A percentile compares a stretch with the other conserved stretches of the same genome.
Evolutionary conservation across 2,888 invertebrate genomes (phyloP).

Genomic region (Perizoma affinitatum): DNA sequence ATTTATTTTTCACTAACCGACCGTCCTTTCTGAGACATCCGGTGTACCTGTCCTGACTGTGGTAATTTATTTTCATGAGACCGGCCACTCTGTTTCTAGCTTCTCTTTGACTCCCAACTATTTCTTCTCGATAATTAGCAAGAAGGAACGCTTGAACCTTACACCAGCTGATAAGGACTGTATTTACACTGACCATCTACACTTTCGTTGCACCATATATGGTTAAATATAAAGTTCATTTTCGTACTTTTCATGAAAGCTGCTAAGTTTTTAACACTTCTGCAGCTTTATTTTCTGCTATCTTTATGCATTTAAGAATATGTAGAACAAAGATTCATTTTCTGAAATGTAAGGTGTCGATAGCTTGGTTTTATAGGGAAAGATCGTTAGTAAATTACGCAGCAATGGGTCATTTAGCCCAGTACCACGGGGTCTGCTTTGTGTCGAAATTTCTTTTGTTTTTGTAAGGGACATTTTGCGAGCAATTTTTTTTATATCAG

Average conservation of each 20-base stretch:
- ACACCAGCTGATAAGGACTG: constrained; percentile 55
- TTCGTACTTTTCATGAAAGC: constrained; percentile 13
- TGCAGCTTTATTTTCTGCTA: background rate
- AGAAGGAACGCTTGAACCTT: constrained; percentile 53
- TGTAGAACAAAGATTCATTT: constrained; percentile 3
- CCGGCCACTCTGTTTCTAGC: constrained; percentile 5
- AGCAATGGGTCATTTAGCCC: constrained; percentile 41
- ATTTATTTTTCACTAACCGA: too few relatives aligned
- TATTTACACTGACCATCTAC: constrained; percentile 43
- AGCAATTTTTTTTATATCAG: too few relatives aligned
- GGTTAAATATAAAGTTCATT: constrained; percentile 32
- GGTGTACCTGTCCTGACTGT: too few relatives aligned
- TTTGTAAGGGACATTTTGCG: too few relatives aligned
- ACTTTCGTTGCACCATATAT: constrained; percentile 39
- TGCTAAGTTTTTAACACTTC: constrained; percentile 3
- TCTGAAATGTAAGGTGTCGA: background rate
- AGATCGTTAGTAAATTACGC: constrained; percentile 47
- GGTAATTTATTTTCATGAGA: too few relatives aligned
- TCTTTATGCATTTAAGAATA: background rate
- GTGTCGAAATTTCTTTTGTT: constrained; percentile 22
- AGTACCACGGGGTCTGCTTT: constrained; percentile 42
- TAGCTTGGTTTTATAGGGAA: constrained; percentile 23
- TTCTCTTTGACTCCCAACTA: constrained; percentile 38
- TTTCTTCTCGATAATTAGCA: constrained; percentile 64
- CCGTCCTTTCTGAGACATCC: too few relatives aligned